Percentiles rank a stretch among this genome's conserved stretches.
phyloP scores from a whole-genome alignment of 2,113 vertebrate species.

The Apodemus sylvaticus region DNA sequence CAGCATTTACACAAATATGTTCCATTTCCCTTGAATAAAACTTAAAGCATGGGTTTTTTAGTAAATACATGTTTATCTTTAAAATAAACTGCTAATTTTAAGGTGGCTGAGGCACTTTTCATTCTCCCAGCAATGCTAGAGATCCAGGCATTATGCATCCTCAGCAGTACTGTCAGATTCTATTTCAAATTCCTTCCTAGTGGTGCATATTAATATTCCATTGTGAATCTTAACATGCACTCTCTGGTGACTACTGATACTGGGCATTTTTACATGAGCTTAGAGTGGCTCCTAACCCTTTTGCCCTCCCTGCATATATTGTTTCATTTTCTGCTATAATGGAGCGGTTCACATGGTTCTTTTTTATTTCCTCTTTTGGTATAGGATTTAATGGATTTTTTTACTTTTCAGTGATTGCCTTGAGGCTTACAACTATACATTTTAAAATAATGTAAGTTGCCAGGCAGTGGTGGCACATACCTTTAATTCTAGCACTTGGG shows the following conservation, averaged over 20 bases:
- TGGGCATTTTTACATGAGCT: background rate
- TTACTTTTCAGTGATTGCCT: background rate
- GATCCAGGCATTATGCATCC: background rate
- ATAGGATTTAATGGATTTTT: background rate
- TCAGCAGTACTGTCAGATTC: background rate
- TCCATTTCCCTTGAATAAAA: constrained; percentile 39
- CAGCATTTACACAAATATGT: background rate
- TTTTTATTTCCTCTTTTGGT: constrained; percentile 38
- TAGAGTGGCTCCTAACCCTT: background rate
- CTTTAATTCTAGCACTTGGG: background rate
- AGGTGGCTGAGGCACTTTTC: background rate
- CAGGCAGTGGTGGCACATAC: background rate
- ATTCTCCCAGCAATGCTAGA: background rate
- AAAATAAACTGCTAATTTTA: constrained; percentile 43
- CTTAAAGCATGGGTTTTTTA: background rate
- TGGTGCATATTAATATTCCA: constrained; percentile 23
- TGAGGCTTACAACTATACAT: constrained; percentile 43
- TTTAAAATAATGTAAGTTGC: constrained; percentile 17
- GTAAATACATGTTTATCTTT: constrained; percentile 20
- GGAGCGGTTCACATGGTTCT: background rate
- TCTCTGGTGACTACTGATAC: background rate
- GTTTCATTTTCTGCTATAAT: constrained; percentile 40
- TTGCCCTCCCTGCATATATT: background rate
- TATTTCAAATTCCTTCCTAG: constrained; percentile 8
- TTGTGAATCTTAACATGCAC: background rate